A percentile compares a stretch with the other conserved stretches of the same genome.
These are phyloP conservation scores for Acronicta psi DNA, from an alignment of 2,888 invertebrate species.

Conservation along the genomic window DNA sequence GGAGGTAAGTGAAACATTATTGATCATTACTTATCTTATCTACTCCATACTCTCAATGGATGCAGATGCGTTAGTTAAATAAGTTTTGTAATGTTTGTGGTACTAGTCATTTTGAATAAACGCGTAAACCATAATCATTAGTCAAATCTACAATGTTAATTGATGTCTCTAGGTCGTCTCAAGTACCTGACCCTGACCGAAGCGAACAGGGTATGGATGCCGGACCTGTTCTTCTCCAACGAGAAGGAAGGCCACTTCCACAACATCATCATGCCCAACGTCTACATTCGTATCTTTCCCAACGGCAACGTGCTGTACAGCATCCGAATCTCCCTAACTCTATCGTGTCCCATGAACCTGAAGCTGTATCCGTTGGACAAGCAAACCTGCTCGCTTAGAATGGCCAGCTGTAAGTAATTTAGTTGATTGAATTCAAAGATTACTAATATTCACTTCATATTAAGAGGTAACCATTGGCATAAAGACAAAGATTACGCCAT, in stretches of 20 bases:
- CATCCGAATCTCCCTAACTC: constrained; percentile 98
- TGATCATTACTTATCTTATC: too few species aligned
- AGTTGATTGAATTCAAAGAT: neutral
- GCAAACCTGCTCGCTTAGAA: constrained; percentile 97
- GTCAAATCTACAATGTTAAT: neutral
- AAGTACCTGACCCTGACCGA: constrained; percentile 98
- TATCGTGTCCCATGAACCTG: constrained; percentile 99
- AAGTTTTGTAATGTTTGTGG: too few species aligned
- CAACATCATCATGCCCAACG: constrained; percentile 99
- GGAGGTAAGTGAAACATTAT: constrained; percentile 89
- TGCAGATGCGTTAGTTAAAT: too few species aligned
- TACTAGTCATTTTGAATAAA: too few species aligned
- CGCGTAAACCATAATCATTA: too few species aligned
- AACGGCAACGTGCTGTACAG: constrained; percentile 98
- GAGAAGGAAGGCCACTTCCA: constrained; percentile 99
- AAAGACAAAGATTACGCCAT: too few species aligned
- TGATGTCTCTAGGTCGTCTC: constrained; percentile 90
- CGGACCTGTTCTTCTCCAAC: constrained; percentile 99
- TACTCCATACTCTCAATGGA: too few species aligned
- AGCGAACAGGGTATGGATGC: constrained; percentile 99
- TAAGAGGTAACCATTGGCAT: too few species aligned
- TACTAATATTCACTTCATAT: too few species aligned
- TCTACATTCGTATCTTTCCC: constrained; percentile 98
- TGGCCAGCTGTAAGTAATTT: constrained; percentile 97
- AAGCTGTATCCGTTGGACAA: constrained; percentile 98